Evolutionary conservation across 2,888 invertebrate species (phyloP).

Genomic region (Sminthurides aquaticus): DNA sequence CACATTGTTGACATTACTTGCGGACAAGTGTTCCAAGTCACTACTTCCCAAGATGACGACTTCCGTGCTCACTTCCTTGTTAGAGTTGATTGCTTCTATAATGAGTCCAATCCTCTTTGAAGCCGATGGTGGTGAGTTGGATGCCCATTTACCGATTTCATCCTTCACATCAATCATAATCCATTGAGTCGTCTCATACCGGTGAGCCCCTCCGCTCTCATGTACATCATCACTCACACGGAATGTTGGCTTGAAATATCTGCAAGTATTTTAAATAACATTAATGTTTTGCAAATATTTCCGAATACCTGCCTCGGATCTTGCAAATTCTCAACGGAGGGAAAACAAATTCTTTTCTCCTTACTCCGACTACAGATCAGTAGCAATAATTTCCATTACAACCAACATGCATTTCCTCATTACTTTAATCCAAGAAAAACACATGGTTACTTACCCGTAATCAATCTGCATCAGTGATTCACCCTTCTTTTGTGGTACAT

Average conservation of each 20-base stretch:
- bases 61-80: slow-evolving; percentile 32
- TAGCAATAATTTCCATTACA: too few relatives aligned
- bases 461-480: slow-evolving; percentile 35
- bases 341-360: too few relatives aligned
- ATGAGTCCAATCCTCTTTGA: slow-evolving; percentile 41
- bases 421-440: too few relatives aligned
- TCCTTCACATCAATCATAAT: slow-evolving; percentile 39
- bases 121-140: slow-evolving; percentile 22
- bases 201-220: slow-evolving; percentile 15
- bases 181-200: slow-evolving; percentile 34
- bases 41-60: slow-evolving; percentile 35
- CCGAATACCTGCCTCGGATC: not conserved
- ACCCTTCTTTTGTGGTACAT: slow-evolving; percentile 30
- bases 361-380: too few relatives aligned
- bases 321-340: not conserved
- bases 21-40: slow-evolving; percentile 25
- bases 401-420: not conserved
- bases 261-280: not conserved
- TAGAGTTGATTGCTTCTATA: slow-evolving; percentile 37
- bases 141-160: slow-evolving; percentile 37
- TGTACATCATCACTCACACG: slow-evolving; percentile 16
- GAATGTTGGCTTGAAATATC: slow-evolving; percentile 31
- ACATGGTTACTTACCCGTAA: slow-evolving; percentile 41
- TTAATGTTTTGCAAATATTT: not conserved
- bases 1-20: slow-evolving; percentile 32